Conservation (phyloP, 2,888 invertebrate genomes). For the Nowickia ferox region DNA sequence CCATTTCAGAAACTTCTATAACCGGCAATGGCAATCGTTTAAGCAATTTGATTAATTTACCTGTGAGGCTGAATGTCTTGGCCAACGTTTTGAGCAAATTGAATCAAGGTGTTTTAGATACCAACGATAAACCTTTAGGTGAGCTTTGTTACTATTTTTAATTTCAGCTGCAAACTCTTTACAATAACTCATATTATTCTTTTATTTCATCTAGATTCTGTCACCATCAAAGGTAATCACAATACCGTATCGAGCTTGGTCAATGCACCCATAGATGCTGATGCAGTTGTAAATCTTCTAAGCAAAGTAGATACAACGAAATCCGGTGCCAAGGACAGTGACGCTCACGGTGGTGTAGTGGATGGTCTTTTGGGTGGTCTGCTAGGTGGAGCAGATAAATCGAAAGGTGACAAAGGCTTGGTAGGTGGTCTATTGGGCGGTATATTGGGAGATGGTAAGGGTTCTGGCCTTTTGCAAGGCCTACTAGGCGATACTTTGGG, state of each 20-base stretch:
- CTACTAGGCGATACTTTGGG: constrained; percentile 15
- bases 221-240: constrained; percentile 47
- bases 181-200: background rate
- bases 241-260: constrained; percentile 34
- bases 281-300: constrained; percentile 52
- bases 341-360: background rate
- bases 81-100: constrained; percentile 49
- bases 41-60: constrained; percentile 35
- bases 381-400: background rate
- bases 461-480: background rate
- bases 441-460: background rate
- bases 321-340: background rate
- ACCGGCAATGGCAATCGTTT: constrained; percentile 44
- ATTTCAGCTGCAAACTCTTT: too few species aligned
- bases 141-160: background rate
- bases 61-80: constrained; percentile 23
- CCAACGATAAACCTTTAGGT: constrained; percentile 2
- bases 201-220: background rate
- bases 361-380: constrained; percentile 4
- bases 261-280: constrained; percentile 28
- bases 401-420: background rate
- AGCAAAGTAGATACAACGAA: constrained; percentile 20
- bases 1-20: constrained; percentile 12
- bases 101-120: constrained; percentile 13
- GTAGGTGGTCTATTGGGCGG: constrained; percentile 10